phyloP scores from a whole-genome alignment of 2,797 vertebrate species.

The Gallirallus australis region DNA sequence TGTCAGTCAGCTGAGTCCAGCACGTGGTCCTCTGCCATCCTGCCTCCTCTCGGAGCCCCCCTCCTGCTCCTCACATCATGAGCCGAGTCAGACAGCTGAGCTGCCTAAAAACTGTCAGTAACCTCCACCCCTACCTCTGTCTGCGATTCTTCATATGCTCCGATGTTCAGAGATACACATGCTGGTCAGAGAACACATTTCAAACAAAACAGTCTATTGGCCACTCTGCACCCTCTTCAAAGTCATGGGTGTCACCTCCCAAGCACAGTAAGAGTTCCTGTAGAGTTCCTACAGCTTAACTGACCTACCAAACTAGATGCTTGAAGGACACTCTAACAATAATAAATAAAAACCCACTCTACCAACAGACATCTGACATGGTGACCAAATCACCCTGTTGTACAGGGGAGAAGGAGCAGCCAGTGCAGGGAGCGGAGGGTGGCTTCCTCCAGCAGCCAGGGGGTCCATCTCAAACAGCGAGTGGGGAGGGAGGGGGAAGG shows the following conservation, averaged over 20 bases:
- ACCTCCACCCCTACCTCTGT: not conserved
- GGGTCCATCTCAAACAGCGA: not conserved
- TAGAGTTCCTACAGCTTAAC: not conserved
- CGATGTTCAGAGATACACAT: not conserved
- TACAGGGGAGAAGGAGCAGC: not conserved
- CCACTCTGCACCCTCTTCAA: not conserved
- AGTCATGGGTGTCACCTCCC: not conserved
- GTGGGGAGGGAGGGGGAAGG: not conserved
- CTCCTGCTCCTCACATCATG: not conserved
- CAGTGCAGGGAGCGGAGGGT: rapidly evolving
- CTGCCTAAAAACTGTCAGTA: not conserved
- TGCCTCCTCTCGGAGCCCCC: not conserved
- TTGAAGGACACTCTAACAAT: not conserved
- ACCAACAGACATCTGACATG: not conserved
- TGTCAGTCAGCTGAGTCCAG: not conserved
- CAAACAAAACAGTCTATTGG: not conserved
- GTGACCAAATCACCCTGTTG: not conserved
- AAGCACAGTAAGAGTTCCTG: not conserved
- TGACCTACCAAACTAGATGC: not conserved
- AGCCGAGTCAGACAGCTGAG: not conserved
- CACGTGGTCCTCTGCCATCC: not conserved
- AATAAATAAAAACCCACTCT: not conserved
- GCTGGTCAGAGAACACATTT: not conserved
- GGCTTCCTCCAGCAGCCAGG: not conserved
- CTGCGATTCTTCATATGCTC: not conserved